Conservation (phyloP, 2,113 vertebrate genomes). For the Channa argus region DNA sequence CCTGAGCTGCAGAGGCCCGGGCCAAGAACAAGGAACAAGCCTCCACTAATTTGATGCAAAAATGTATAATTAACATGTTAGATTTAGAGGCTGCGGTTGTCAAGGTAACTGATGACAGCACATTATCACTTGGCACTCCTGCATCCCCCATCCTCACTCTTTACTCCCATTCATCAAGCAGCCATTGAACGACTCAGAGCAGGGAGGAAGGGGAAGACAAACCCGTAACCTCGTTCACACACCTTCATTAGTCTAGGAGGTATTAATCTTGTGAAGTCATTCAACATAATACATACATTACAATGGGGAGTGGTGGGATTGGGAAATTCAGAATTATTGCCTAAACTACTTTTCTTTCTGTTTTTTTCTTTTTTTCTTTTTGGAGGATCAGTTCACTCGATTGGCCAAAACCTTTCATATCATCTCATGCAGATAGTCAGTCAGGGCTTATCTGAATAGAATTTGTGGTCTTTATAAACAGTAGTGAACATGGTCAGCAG, state of each 20-base stretch:
- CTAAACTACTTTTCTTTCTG: neutral
- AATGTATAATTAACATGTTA: conserved; percentile 71
- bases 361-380: neutral
- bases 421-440: neutral
- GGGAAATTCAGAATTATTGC: neutral
- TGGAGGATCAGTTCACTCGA: neutral
- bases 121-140: conserved; percentile 67
- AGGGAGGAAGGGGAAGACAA: conserved; percentile 29
- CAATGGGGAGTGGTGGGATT: neutral
- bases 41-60: conserved; percentile 62
- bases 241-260: conserved; percentile 27
- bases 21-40: conserved; percentile 57
- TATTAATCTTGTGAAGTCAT: conserved; percentile 37
- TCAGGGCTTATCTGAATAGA: neutral
- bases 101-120: conserved; percentile 79
- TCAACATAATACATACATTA: conserved; percentile 25
- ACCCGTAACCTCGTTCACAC: conserved; percentile 41
- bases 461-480: too few species aligned
- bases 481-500: too few species aligned
- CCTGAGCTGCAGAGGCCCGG: conserved; percentile 26
- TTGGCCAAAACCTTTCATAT: neutral
- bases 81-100: conserved; percentile 67
- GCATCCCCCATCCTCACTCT: conserved; percentile 52
- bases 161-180: conserved; percentile 65
- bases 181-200: conserved; percentile 45